phyloP scores from a whole-genome alignment of 2,888 invertebrate genomes.

The Megalurothrips usitatus region DNA sequence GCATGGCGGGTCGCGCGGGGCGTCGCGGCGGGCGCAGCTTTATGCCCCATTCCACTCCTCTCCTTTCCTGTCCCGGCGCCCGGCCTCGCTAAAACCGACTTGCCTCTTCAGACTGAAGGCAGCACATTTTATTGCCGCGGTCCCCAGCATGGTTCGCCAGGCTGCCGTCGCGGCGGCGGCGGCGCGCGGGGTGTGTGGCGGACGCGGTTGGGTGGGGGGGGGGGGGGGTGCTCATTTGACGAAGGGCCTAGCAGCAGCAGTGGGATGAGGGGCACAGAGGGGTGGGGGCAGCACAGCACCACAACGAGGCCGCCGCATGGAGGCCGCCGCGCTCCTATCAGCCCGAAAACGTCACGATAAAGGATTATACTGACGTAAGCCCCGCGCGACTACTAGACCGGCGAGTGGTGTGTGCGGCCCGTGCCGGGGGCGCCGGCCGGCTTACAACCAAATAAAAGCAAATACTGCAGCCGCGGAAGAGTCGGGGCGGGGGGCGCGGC shows the following conservation, averaged over 20 bases:
- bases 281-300: too few species aligned
- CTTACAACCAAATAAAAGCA: too few species aligned
- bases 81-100: not conserved
- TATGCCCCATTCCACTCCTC: not conserved
- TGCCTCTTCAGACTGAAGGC: not conserved
- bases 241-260: too few species aligned
- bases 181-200: not conserved
- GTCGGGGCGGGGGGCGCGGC: too few species aligned
- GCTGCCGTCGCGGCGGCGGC: not conserved
- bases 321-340: not conserved
- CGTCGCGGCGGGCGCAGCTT: not conserved
- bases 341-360: not conserved
- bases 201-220: too few species aligned
- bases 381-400: not conserved
- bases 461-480: too few species aligned
- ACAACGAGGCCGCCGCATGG: too few species aligned
- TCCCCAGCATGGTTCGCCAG: not conserved
- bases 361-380: constrained; percentile 6
- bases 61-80: not conserved
- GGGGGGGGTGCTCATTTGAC: too few species aligned
- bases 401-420: too few species aligned
- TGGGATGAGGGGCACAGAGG: too few species aligned
- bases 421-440: too few species aligned
- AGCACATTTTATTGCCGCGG: not conserved
- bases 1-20: not conserved